phyloP scores from a whole-genome alignment of 1,140 invertebrate species.

The Temnothorax curvispinosus region DNA sequence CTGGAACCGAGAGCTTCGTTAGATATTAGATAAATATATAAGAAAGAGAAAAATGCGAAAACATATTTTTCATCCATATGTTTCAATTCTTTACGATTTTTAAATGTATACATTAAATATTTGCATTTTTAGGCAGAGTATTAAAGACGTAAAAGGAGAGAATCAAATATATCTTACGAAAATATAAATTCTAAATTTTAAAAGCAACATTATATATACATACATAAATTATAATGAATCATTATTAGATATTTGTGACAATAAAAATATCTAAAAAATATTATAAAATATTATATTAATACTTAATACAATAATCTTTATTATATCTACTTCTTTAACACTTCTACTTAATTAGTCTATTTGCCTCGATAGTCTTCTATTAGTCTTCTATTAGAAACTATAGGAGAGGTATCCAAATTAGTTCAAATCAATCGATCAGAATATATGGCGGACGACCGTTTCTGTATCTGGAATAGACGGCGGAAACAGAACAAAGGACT shows the following conservation, averaged over 20 bases:
- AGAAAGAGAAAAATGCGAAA: not conserved
- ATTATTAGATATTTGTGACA: not conserved
- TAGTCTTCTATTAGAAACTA: not conserved
- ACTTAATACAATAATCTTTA: not conserved
- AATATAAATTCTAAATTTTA: not conserved
- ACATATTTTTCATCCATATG: not conserved
- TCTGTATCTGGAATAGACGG: slow-evolving; percentile 8
- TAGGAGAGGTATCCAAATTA: not conserved
- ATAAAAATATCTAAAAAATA: not conserved
- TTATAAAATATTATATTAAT: not conserved
- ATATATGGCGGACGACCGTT: not conserved
- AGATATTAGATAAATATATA: not conserved
- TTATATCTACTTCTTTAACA: not conserved
- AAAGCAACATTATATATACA: not conserved
- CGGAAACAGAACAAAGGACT: slow-evolving; percentile 10
- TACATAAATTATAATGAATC: not conserved
- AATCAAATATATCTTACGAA: not conserved
- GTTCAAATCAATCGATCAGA: not conserved
- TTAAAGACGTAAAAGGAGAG: not conserved
- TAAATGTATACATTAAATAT: not conserved
- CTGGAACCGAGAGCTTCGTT: not conserved
- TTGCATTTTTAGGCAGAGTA: not conserved
- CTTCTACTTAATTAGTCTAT: not conserved
- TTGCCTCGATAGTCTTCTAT: not conserved
- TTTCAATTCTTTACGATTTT: not conserved